Evolutionary conservation across 1,140 invertebrate genomes (phyloP).

Genomic region (Euura lappo): DNA sequence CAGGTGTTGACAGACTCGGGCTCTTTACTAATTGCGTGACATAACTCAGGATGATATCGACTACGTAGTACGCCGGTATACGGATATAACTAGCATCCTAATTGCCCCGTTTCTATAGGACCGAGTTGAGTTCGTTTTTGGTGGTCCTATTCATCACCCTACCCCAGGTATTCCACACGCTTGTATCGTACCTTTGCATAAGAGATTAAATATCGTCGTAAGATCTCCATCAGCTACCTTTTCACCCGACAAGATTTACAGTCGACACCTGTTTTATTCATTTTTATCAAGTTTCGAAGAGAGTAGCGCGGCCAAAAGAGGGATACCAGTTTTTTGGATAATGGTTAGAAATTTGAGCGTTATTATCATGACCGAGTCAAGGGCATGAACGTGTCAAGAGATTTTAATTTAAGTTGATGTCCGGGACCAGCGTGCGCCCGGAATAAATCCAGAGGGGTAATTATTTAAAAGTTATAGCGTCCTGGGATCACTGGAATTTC

Average conservation of each 20-base stretch:
- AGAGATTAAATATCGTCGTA: neutral
- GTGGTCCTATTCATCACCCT: neutral
- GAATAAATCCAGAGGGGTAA: conserved; percentile 36
- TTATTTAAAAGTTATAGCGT: conserved; percentile 29
- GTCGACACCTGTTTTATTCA: too few species aligned
- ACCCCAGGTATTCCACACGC: neutral
- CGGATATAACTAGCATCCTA: neutral
- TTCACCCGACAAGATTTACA: too few species aligned
- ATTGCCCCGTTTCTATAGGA: neutral
- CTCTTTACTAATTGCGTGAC: conserved; percentile 5
- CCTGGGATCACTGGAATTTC: conserved; percentile 23
- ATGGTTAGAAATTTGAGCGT: too few species aligned
- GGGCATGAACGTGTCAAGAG: conserved; percentile 27
- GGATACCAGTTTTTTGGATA: too few species aligned
- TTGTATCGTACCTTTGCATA: neutral
- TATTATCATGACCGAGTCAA: too few species aligned
- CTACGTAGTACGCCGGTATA: neutral
- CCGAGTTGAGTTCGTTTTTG: conserved; percentile 1
- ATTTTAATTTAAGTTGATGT: conserved; percentile 43
- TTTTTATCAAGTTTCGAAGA: too few species aligned
- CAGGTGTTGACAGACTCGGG: neutral
- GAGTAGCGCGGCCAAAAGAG: too few species aligned
- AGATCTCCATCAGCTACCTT: too few species aligned
- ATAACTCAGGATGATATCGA: conserved; percentile 1
- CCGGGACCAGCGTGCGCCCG: conserved; percentile 21